Evolutionary conservation across 2,797 vertebrate species (phyloP), one percentile per base, ranked within the genome.

Genomic region (Liasis olivaceus): DNA sequence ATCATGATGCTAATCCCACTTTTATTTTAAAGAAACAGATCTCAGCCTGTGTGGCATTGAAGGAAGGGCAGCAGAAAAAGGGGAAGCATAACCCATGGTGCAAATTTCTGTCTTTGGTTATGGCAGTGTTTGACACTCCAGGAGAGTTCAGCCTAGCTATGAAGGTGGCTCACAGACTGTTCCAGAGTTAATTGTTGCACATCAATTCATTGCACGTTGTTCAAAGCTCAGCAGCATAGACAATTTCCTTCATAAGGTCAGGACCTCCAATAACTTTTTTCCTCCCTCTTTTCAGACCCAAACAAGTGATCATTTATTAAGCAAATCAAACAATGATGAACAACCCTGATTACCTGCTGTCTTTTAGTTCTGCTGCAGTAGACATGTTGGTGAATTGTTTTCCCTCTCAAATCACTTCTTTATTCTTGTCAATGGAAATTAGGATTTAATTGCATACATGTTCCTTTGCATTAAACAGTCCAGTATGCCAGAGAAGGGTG

Each of bases 281-380:
- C 2, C 26, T 58, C 87, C n/a, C 20, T 60, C 22, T 95, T 69
- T 95, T 94, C 88, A 92, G 69, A 90, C 85, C 60, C 24, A 89
- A 20, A 93, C 93, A 94, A 90, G 60, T 8, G 9, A 56, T 94
- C 66, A 91, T 94, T 95, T 94, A 87, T 95, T 95, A 96, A 95
- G 88, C 47, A 91, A 95, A 95, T 72, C 81, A 87, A 92, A 54
- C 14, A 77, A 94, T n/a, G 88, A 63, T 88, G 66, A 54, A 93
- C 36, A 93, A 89, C 1, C 51, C 24, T 42, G 69, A 51, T 91
- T 4, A 92, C 56, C 77, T 14, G 0, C 51, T 54, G 22, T 58
- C 60, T 87, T 59, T 92, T 72, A 60, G 63, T 15, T 86, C 58
- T 62, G 36, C 91, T 93, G 1, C 20, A 22, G n/a, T 5, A 47